phyloP scores from a whole-genome alignment of 2,113 vertebrate genomes.

The Megaceryle maxima region DNA sequence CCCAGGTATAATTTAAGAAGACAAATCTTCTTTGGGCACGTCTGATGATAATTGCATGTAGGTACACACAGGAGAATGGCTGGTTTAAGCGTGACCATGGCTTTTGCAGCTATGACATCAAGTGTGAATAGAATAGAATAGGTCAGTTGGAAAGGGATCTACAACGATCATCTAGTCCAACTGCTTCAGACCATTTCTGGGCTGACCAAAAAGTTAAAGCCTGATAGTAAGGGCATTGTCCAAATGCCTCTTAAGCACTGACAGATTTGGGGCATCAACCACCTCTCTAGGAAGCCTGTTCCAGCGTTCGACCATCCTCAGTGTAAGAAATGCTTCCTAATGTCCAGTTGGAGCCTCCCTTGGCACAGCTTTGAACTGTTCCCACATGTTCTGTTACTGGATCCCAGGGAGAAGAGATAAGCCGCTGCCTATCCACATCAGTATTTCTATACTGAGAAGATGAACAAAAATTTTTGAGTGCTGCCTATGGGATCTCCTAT shows the following conservation, averaged over 20 bases:
- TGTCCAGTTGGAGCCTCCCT: not conserved
- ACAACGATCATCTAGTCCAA: not conserved
- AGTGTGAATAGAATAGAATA: not conserved
- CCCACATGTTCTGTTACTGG: rapidly evolving
- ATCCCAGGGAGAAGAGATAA: not conserved
- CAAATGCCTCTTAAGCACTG: not conserved
- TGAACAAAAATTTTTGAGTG: too few relatives aligned
- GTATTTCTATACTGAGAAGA: too few relatives aligned
- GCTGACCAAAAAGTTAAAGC: not conserved
- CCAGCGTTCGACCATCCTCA: not conserved
- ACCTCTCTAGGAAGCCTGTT: not conserved
- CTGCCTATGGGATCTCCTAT: too few relatives aligned
- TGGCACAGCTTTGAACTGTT: not conserved
- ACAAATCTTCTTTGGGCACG: too few relatives aligned
- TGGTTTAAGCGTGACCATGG: not conserved
- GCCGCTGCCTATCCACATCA: not conserved
- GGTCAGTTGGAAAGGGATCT: not conserved
- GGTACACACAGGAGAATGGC: too few relatives aligned
- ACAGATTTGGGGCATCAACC: not conserved
- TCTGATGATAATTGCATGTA: too few relatives aligned
- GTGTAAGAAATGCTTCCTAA: not conserved
- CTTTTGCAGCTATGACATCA: not conserved
- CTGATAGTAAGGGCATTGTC: not conserved
- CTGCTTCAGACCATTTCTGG: not conserved
- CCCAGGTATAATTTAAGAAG: not conserved